These are phyloP conservation scores for Poeciliopsis occidentalis DNA, from an alignment of 2,113 vertebrate genomes.

Conservation along the genomic window DNA sequence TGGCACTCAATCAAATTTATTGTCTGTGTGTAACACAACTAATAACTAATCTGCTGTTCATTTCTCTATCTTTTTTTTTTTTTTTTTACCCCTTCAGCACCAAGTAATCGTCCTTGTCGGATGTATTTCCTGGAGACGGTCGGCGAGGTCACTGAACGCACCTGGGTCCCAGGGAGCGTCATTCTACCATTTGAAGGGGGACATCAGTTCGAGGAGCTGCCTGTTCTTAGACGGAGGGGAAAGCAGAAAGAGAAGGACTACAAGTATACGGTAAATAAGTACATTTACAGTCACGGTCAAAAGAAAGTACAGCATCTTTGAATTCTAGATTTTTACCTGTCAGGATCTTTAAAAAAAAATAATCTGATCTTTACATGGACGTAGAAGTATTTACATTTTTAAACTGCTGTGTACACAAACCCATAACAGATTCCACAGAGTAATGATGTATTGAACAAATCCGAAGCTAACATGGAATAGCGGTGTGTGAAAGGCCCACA, in stretches of 20 bases:
- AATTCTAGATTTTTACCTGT: not conserved
- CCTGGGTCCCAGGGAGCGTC: constrained; percentile 91
- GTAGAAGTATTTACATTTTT: too few species aligned
- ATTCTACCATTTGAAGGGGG: constrained; percentile 91
- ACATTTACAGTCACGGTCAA: not conserved
- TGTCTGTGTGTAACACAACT: not conserved
- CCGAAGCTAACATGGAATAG: not conserved
- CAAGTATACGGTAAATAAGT: constrained; percentile 87
- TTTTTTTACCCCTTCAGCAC: constrained; percentile 65
- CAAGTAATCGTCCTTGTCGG: constrained; percentile 87
- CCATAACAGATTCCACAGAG: too few species aligned
- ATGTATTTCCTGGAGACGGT: constrained; percentile 92
- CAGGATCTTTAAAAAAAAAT: not conserved
- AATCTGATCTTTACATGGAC: not conserved
- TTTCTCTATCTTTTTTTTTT: not conserved
- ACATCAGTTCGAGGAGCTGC: constrained; percentile 92
- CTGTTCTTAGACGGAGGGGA: constrained; percentile 88
- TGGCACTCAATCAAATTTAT: too few species aligned
- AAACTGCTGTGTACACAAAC: not conserved
- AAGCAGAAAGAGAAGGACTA: constrained; percentile 94
- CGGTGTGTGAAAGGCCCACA: too few species aligned
- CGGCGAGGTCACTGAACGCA: constrained; percentile 88
- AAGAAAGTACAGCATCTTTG: not conserved
- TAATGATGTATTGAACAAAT: not conserved
- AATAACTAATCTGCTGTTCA: not conserved